Evolutionary conservation across 2,113 vertebrate species (phyloP).

Genomic region (Peromyscus californicus): DNA sequence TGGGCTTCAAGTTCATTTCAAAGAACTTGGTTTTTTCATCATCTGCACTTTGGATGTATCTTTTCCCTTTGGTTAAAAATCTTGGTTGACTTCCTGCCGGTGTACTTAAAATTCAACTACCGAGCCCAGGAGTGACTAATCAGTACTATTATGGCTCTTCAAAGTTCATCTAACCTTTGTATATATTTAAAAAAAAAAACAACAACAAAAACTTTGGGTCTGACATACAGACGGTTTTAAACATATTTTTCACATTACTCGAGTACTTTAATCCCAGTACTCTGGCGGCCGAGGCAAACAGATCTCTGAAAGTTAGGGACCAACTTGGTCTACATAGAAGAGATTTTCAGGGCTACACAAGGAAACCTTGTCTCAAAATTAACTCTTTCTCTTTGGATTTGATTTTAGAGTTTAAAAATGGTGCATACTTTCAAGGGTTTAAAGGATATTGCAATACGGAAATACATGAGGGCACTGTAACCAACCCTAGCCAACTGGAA

Average conservation of each 20-base stretch:
- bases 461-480: background rate
- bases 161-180: background rate
- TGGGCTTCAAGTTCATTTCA: slow-evolving; percentile 54
- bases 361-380: background rate
- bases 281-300: background rate
- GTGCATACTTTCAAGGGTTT: slow-evolving; percentile 19
- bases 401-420: slow-evolving; percentile 64
- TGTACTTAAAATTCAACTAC: slow-evolving; percentile 53
- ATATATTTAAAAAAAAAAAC: background rate
- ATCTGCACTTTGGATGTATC: slow-evolving; percentile 14
- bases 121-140: background rate
- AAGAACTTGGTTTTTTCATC: slow-evolving; percentile 51
- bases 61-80: slow-evolving; percentile 42
- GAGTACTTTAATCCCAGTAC: background rate
- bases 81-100: slow-evolving; percentile 48
- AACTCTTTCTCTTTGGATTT: background rate
- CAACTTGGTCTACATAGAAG: background rate
- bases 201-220: background rate
- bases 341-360: background rate
- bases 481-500: slow-evolving; percentile 12
- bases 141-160: background rate
- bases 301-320: background rate
- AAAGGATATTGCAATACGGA: slow-evolving; percentile 27
- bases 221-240: background rate
- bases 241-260: background rate